Base-by-base conservation (phyloP, 2,888 invertebrate species). In the Toxonevra muliebris region DNA sequence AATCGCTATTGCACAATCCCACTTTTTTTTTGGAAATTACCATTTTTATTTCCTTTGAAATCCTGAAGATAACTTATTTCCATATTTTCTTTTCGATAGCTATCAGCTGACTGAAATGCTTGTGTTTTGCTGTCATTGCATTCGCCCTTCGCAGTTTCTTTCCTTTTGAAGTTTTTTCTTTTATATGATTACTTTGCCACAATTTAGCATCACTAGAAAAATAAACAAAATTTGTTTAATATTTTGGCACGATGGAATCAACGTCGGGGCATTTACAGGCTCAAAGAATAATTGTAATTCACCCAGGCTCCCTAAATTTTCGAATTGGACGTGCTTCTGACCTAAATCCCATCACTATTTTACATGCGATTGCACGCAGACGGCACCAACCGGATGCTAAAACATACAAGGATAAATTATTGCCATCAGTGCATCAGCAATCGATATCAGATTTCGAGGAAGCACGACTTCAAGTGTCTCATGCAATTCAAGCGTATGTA, bases 271-370 rank as follows among this genome's bases (percentile, higher is more conserved):
- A 48, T n/a, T 48, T 72, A 71, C 74, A 75, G 76, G 91, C 93
- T 0, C 92, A 93, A 77, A 91, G 92, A 69, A 93, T 95, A 53
- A 92, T 98, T 69, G 92, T 97, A n/a, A 95, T 97, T 66, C 97
- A 97, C 81, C 97, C 97, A 19, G 97, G 97, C 9, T 97, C 97
- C 0, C 88, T 93, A 59, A 92, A 95, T 83, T 88, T 97, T 30
- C 88, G 96, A 71, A 93, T 97, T 80, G 97, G 97, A 0, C 87
- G 95, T 76, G 96, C 97, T 1, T 95, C 96, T 0, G 97, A 97
- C 84, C 87, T 95, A 3, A 90, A 93, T 80, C 97, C 97, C 11
- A 88, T 92, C 65, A 92, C 92, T 48, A 88, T 96, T 68, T 87
- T 96, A 1, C 96, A 97, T 85, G 86, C 84, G 0, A 77, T 86